Conservation (phyloP, 2,113 vertebrate genomes). For the Tricholaema leucomelas region DNA sequence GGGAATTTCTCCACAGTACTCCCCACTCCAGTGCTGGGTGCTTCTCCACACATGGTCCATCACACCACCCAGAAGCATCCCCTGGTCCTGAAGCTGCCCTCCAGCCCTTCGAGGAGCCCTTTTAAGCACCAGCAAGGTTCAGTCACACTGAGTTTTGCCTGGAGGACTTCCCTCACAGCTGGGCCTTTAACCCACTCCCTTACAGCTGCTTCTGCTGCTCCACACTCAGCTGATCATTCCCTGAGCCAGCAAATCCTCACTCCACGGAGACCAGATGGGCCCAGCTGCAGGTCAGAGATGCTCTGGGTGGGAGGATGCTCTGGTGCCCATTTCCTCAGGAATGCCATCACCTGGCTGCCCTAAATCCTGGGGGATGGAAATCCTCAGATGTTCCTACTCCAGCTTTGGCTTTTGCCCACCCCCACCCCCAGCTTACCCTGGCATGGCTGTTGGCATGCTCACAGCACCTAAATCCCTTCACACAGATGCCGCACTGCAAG, state of each 20-base stretch:
- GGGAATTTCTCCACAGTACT: background rate
- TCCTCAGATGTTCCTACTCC: fast-evolving
- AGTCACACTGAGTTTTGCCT: conserved; percentile 5
- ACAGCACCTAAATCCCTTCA: background rate
- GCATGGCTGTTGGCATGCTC: background rate
- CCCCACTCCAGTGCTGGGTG: background rate
- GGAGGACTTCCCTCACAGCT: conserved; percentile 1
- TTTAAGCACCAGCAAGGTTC: conserved; percentile 35
- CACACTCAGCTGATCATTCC: fast-evolving
- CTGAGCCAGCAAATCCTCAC: background rate
- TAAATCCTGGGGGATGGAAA: background rate
- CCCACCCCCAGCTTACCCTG: background rate
- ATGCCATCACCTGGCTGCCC: fast-evolving
- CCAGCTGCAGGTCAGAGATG: background rate
- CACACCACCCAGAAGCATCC: background rate
- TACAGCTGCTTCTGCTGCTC: background rate
- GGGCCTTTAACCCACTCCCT: background rate
- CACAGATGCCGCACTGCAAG: background rate
- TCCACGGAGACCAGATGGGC: fast-evolving
- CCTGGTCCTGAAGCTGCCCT: background rate
- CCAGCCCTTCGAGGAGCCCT: background rate
- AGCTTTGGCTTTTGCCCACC: background rate
- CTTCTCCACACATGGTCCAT: background rate
- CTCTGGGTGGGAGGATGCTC: background rate
- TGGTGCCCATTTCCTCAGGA: background rate